Conservation (phyloP, 1,140 invertebrate species). For the Pseudomyrmex pallidus region DNA sequence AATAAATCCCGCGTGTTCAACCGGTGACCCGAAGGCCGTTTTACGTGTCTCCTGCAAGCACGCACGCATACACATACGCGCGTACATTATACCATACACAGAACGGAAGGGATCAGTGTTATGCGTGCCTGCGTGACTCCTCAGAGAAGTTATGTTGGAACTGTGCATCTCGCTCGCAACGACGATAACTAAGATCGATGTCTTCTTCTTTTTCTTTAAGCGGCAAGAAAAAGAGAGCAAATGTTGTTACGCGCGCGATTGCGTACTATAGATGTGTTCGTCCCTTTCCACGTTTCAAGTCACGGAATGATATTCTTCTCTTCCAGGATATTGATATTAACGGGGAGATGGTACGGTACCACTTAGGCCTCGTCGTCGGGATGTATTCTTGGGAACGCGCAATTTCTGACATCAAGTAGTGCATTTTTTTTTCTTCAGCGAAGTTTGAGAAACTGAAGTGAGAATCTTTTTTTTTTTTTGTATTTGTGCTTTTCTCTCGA, state of each 20-base stretch:
- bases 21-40: conserved; percentile 41
- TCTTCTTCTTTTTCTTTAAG: neutral
- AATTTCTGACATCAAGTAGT: conserved; percentile 2
- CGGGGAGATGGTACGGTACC: neutral
- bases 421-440: conserved; percentile 15
- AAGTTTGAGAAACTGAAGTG: conserved; percentile 18
- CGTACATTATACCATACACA: neutral
- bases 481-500: neutral
- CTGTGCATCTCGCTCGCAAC: neutral
- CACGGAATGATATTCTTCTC: neutral
- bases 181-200: conserved; percentile 7
- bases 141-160: neutral
- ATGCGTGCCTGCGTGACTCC: neutral
- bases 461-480: neutral
- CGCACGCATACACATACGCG: neutral
- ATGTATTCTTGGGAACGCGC: conserved; percentile 12
- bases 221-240: neutral
- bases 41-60: conserved; percentile 15
- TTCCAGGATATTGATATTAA: neutral
- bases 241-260: neutral
- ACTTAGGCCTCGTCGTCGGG: neutral
- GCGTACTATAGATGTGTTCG: neutral
- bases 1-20: conserved; percentile 57
- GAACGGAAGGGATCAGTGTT: neutral
- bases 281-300: neutral